Base-by-base conservation (phyloP, 2,888 invertebrate species). In the Acleris holmiana region DNA sequence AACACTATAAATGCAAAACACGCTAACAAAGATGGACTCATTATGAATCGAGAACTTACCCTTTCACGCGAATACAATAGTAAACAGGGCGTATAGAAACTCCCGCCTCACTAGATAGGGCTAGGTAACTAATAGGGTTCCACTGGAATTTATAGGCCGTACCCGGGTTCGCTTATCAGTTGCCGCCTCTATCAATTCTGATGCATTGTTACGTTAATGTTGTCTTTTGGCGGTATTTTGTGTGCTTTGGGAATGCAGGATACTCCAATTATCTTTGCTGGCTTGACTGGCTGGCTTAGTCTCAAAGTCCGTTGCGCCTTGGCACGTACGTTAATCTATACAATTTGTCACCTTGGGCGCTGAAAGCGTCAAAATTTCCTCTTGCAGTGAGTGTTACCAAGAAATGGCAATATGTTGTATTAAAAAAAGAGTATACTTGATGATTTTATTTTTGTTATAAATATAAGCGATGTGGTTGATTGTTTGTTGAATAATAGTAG, bases 71-170 rank as follows among this genome's bases (percentile, higher is more conserved):
- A 41, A 23, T 18, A 17, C 15, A 50, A 47, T 47, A 54, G 53
- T 54, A 46, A 41, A 41, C 54, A 44, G 23, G 46, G 55, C 41
- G 46, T 54, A 54, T 50, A 55, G 49, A 59, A 59, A 50, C 59
- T 41, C 63, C 54, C 25, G 13, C 10, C 44, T 64, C 59, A 54
- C 64, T 47, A 60, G 60, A 65, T 65, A 65, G 65, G 65, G 65
- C 59, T 35, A 35, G 4, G 23, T 60, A 55, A 65, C 44, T 65
- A 65, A n/a, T 65, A 49, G 59, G 60, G 65, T 65, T 60, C 49
- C 65, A 21, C 21, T 55, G 49, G 55, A 65, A 65, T 65, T 63
- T 65, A 65, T 65, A 44, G 59, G 54, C 58, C 60, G 65, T 55
- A 23, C 53, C 29, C 13, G 49, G 63, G 51, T 58, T 51, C 60